These are phyloP conservation scores for Onychomys torridus DNA, from an alignment of 2,797 vertebrate genomes.

Conservation along the genomic window DNA sequence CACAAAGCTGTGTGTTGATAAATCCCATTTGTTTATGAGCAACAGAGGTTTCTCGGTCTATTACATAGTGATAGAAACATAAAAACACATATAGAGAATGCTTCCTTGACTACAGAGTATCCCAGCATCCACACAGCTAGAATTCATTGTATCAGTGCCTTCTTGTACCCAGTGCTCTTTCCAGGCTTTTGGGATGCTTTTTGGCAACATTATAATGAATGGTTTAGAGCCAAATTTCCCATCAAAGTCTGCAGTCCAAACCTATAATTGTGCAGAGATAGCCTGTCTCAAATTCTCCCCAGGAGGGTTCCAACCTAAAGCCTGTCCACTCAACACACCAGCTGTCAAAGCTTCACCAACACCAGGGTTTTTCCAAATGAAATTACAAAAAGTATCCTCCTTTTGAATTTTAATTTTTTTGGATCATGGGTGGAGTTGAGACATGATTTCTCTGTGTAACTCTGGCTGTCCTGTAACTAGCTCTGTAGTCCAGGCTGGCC, in stretches of 20 bases:
- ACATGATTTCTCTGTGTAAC: background rate
- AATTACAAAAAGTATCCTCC: background rate
- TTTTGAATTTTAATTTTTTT: background rate
- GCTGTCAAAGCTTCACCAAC: background rate
- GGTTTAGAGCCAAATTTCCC: background rate
- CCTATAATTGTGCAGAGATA: no score
- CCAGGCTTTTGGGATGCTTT: background rate
- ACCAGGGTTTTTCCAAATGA: background rate
- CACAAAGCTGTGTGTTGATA: no score
- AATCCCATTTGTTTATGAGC: background rate
- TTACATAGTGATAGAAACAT: background rate
- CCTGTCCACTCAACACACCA: background rate
- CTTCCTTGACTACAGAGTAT: background rate
- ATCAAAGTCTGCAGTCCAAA: background rate
- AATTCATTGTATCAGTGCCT: background rate
- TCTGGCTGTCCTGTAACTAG: background rate
- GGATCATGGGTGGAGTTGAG: no score
- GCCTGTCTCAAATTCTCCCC: background rate
- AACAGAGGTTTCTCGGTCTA: fast-evolving
- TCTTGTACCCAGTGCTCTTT: background rate
- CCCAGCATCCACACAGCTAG: fast-evolving
- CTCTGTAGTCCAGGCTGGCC: background rate
- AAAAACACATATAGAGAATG: fast-evolving
- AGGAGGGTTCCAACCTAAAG: background rate
- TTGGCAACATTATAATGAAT: background rate